Evolutionary conservation across 2,888 invertebrate genomes (phyloP).

Genomic region (Dryomyza anilis): DNA sequence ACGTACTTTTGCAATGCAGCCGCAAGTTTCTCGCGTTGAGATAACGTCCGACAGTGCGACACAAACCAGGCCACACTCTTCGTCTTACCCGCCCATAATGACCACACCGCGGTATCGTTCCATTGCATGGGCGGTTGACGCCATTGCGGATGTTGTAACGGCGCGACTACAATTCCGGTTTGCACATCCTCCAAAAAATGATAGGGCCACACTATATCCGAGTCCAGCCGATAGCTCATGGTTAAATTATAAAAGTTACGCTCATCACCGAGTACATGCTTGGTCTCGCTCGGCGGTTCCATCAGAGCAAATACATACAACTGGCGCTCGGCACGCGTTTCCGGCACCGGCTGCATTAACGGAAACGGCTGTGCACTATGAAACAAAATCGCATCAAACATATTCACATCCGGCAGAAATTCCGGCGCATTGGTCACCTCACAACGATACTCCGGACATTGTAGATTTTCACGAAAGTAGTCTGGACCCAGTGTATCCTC

Average conservation of each 20-base stretch:
- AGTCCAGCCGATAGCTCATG: slow-evolving; percentile 65
- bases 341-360: slow-evolving; percentile 52
- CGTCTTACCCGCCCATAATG: slow-evolving; percentile 51
- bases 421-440: slow-evolving; percentile 59
- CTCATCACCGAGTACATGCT: slow-evolving; percentile 52
- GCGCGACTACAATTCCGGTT: slow-evolving; percentile 48
- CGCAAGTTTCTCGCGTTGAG: slow-evolving; percentile 61
- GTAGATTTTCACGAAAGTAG: slow-evolving; percentile 45
- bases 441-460: slow-evolving; percentile 61
- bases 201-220: slow-evolving; percentile 63
- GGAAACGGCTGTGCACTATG: slow-evolving; percentile 62
- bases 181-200: slow-evolving; percentile 49
- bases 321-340: slow-evolving; percentile 57
- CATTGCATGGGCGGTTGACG: slow-evolving; percentile 39
- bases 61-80: slow-evolving; percentile 67
- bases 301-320: slow-evolving; percentile 63
- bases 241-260: slow-evolving; percentile 65
- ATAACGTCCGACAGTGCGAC: slow-evolving; percentile 63
- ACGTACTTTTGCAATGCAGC: slow-evolving; percentile 65
- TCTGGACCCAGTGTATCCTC: slow-evolving; percentile 45
- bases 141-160: slow-evolving; percentile 47
- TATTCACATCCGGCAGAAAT: slow-evolving; percentile 49
- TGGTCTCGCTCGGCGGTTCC: slow-evolving; percentile 61
- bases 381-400: slow-evolving; percentile 65
- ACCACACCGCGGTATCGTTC: slow-evolving; percentile 39